Base-by-base conservation (phyloP, 2,888 invertebrate species). In the Eristalis intricaria region DNA sequence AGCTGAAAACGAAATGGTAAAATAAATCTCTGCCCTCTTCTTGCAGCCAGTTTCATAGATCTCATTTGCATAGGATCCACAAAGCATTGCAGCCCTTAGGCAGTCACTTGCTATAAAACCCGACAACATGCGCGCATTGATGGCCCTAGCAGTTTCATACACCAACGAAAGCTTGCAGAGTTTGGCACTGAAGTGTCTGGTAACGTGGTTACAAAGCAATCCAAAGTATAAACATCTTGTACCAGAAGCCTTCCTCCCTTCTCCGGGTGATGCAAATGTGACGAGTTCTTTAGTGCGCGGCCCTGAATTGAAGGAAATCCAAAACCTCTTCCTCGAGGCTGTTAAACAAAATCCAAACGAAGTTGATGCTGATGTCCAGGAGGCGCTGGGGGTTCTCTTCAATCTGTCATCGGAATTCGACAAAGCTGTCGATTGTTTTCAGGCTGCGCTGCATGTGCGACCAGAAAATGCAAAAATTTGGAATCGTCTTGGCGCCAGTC, bases 401-500 rank as follows among this genome's bases (percentile, higher is more conserved):
- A 99, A 99, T 93, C 95, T 99, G 58, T 97, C 97, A 58, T 97
- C 97, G 26, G 99, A 99, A 91, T 99, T 97, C 93, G 97, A 98
- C 90, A 98, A 99, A 94, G 99, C 99, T 15, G 97, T 97, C 0
- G 99, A 99, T 93, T 99, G 99, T 93, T 99, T 99, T 92, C 95
- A 95, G 90, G 95, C 98, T 58, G 99, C 99, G 0, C 93, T 99
- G 15, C 96, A 96, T 93, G 96, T 96, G 15, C 95, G 95, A 90
- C 93, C 93, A 82, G 92, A 94, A 64, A 98, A 99, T 95, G 97
- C 98, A 7, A 96, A 98, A 91, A 93, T 99, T 71, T 99, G 99
- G 99, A 99, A 99, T 93, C 96, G 98, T 90, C 94, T 99, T 38
- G 99, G 99, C 73, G 99, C 99, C 40, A 98, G 99, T 64, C 93